Evolutionary conservation across 2,113 vertebrate genomes (phyloP).

Genomic region (Drymodes brunneopygia): DNA sequence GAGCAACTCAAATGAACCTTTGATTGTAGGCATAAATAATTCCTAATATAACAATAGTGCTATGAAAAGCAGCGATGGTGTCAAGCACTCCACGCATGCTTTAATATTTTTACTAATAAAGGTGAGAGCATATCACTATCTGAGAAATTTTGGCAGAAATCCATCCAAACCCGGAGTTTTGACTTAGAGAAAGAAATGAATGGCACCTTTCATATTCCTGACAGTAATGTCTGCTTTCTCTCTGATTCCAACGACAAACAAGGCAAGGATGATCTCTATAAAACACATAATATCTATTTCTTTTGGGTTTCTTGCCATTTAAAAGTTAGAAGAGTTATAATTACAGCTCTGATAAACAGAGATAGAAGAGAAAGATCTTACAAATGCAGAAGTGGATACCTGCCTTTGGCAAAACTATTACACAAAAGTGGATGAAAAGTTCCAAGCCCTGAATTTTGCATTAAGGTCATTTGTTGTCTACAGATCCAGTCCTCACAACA

Average conservation of each 20-base stretch:
- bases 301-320: background rate
- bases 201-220: background rate
- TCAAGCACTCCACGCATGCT: background rate
- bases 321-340: background rate
- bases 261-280: background rate
- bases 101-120: slow-evolving; percentile 6
- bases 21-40: background rate
- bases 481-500: background rate
- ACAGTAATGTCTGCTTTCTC: background rate
- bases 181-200: background rate
- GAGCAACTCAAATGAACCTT: background rate
- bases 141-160: background rate
- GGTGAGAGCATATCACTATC: background rate
- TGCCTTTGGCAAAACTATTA: background rate
- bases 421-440: background rate
- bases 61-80: background rate
- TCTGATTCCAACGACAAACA: background rate
- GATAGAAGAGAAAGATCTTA: background rate
- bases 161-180: background rate
- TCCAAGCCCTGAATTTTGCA: background rate
- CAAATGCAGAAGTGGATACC: background rate
- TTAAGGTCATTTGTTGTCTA: background rate
- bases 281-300: background rate
- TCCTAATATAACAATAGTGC: background rate
- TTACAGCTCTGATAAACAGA: background rate